Conservation (phyloP, 2,113 vertebrate genomes). For the Numida meleagris region DNA sequence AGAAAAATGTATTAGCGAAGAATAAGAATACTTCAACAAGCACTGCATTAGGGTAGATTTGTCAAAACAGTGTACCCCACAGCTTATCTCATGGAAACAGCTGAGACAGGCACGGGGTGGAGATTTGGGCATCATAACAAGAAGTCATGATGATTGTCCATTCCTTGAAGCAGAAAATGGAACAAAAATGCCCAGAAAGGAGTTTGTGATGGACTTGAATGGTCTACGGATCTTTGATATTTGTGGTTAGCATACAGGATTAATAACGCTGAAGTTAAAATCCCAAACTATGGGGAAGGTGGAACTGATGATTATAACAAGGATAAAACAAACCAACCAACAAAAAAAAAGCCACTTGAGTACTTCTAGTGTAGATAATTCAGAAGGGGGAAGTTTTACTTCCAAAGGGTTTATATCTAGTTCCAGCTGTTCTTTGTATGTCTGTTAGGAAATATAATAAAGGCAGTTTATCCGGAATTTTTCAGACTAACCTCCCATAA, state of each 20-base stretch:
- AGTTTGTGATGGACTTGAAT: background rate
- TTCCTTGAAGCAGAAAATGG: background rate
- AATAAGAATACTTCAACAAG: background rate
- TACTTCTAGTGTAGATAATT: background rate
- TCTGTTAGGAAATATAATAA: background rate
- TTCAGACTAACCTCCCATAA: background rate
- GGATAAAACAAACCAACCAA: background rate
- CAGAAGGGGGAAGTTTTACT: background rate
- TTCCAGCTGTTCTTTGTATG: background rate
- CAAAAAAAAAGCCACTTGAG: background rate
- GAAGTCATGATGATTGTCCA: accelerated
- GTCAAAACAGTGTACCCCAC: background rate
- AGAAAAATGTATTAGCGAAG: background rate
- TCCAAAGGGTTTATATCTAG: background rate
- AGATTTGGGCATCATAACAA: background rate
- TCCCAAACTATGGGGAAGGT: background rate
- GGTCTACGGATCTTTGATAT: background rate
- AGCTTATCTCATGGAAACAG: background rate
- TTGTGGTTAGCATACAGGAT: background rate
- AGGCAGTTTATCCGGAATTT: background rate
- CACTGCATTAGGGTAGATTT: background rate
- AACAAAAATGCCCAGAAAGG: background rate
- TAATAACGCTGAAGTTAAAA: background rate
- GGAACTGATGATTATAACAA: background rate
- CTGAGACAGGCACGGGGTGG: background rate